phyloP scores from a whole-genome alignment of 2,113 vertebrate genomes.

The Panurus biarmicus region DNA sequence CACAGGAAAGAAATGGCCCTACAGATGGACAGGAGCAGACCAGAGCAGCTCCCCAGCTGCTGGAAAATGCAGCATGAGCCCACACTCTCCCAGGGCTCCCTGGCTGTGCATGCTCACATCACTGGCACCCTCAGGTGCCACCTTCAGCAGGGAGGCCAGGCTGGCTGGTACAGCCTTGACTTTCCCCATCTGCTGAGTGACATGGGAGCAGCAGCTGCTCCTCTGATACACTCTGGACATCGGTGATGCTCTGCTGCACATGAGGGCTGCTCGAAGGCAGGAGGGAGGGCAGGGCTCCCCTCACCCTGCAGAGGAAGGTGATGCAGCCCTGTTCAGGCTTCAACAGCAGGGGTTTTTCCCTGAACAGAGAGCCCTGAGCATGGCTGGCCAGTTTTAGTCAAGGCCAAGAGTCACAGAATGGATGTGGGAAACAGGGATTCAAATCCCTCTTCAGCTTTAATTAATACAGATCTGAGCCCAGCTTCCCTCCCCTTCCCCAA shows the following conservation, averaged over 20 bases:
- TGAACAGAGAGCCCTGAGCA: neutral
- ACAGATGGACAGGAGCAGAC: neutral
- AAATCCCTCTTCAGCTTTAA: neutral
- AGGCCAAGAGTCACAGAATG: neutral
- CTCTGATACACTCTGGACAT: accelerated
- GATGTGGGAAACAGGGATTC: neutral
- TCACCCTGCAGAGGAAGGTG: neutral
- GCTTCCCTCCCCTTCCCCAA: neutral
- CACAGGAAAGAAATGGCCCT: neutral
- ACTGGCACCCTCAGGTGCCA: neutral
- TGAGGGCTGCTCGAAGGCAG: neutral
- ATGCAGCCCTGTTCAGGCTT: neutral
- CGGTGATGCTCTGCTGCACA: neutral
- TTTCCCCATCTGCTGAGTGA: neutral
- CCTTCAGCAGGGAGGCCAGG: neutral
- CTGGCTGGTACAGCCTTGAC: neutral
- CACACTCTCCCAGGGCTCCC: neutral
- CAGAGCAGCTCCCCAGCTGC: neutral
- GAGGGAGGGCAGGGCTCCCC: neutral
- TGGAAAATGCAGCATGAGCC: neutral
- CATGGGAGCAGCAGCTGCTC: neutral
- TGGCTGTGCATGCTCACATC: neutral
- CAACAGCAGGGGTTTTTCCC: neutral
- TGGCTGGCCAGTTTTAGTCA: neutral
- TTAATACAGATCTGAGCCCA: neutral